Percentiles rank a stretch among this genome's conserved stretches.
Evolutionary conservation across 2,113 vertebrate species (phyloP).

Genomic region (Xenopus laevis): DNA sequence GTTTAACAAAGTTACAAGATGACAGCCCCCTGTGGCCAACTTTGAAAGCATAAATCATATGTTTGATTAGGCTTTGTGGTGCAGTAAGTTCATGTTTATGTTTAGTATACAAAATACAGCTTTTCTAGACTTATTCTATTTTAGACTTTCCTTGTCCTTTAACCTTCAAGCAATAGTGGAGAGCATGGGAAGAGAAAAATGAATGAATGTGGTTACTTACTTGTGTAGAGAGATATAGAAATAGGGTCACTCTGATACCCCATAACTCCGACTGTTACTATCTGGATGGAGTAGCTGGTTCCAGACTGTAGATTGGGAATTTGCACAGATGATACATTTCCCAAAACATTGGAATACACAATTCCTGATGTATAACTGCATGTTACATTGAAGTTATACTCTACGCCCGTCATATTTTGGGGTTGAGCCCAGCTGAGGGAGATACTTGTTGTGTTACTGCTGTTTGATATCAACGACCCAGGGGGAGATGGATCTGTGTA

Average conservation of each 20-base stretch:
- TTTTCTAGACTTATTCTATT: too few relatives aligned
- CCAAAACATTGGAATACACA: not conserved
- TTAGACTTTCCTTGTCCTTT: too few relatives aligned
- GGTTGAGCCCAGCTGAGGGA: not conserved
- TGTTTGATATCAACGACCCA: not conserved
- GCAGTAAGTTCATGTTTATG: too few relatives aligned
- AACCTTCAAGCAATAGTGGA: too few relatives aligned
- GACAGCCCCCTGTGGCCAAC: too few relatives aligned
- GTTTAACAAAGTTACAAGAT: too few relatives aligned
- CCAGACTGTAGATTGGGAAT: not conserved
- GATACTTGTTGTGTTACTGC: not conserved
- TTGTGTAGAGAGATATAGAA: not conserved
- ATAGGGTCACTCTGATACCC: constrained; percentile 6
- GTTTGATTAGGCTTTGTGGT: too few relatives aligned
- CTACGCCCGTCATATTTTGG: not conserved
- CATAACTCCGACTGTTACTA: constrained; percentile 8
- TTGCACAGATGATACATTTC: not conserved
- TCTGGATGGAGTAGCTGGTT: constrained; percentile 11
- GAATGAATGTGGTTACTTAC: not conserved
- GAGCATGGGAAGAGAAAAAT: too few relatives aligned
- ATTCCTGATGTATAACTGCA: not conserved
- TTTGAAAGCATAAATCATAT: too few relatives aligned
- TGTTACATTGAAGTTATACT: not conserved
- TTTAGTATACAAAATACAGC: too few relatives aligned
- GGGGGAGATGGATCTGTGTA: constrained; percentile 17